phyloP scores from a whole-genome alignment of 2,888 invertebrate species.

The Suillia variegata region DNA sequence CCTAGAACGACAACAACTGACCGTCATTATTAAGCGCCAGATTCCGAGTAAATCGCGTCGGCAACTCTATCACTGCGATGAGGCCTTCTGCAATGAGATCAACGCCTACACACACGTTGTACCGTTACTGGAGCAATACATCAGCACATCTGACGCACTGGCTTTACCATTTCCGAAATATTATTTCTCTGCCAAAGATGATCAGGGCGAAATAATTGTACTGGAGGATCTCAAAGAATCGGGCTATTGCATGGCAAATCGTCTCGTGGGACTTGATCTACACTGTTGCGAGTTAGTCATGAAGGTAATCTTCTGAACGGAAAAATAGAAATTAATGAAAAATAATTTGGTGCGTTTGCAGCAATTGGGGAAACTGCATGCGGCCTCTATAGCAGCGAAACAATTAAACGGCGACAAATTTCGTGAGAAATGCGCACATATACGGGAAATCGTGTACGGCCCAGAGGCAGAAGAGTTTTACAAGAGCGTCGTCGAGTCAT shows the following conservation, averaged over 20 bases:
- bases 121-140: conserved; percentile 47
- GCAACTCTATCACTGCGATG: conserved; percentile 54
- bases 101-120: conserved; percentile 52
- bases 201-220: conserved; percentile 49
- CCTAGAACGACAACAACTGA: conserved; percentile 22
- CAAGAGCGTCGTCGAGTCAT: conserved; percentile 46
- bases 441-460: conserved; percentile 56
- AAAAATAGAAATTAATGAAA: not conserved
- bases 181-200: conserved; percentile 48
- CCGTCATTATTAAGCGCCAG: conserved; percentile 57
- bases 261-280: conserved; percentile 48
- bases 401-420: conserved; percentile 41
- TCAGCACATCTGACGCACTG: conserved; percentile 19
- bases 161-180: conserved; percentile 47
- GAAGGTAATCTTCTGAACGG: no score
- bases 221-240: conserved; percentile 52
- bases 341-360: no score
- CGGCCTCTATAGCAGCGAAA: conserved; percentile 54
- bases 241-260: conserved; percentile 52
- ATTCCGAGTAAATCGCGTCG: conserved; percentile 54
- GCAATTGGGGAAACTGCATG: conserved; percentile 57
- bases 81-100: conserved; percentile 59
- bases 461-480: conserved; percentile 52
- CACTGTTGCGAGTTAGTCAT: conserved; percentile 54
- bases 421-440: conserved; percentile 35